Base-by-base conservation (phyloP, 1,140 invertebrate genomes). In the Ceratitis capitata region DNA sequence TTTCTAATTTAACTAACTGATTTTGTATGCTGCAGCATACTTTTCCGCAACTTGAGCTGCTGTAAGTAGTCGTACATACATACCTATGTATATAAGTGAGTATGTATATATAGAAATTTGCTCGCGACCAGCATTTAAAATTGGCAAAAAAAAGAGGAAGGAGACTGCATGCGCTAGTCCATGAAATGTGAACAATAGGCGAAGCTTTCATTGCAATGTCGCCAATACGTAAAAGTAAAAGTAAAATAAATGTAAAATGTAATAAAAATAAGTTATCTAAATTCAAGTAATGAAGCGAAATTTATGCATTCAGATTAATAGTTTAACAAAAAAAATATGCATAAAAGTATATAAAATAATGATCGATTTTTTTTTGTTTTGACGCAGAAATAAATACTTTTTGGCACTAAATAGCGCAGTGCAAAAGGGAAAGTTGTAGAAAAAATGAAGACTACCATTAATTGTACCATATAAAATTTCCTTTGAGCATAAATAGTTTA, bases 11-110 rank as follows among this genome's bases (percentile, higher is more conserved):
- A 32, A 32, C 29, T 69, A 69, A 35, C 32, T 69, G 61, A 35
- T 39, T 69, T 69, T 69, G 61, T 69, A 69, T 69, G 61, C 61
- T 69, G 61, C 61, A 61, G 58, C 58, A 61, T 61, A 32, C 58
- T 61, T 26, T 32, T 69, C 61, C 61, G 32, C 32, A 5, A 69
- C 16, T n/a, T 19, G 14, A 69, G 61, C 61, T 69, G 61, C 61
- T n/a, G 32, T n/a, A n/a, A n/a, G n/a, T n/a, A n/a, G n/a, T n/a
- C n/a, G n/a, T n/a, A n/a, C n/a, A n/a, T n/a, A n/a, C n/a, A n/a
- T n/a, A n/a, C n/a, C n/a, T n/a, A n/a, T n/a, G n/a, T n/a, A n/a
- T n/a, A n/a, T n/a, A n/a, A n/a, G n/a, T n/a, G n/a, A n/a, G n/a
- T n/a, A n/a, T n/a, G n/a, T 69, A 32, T 32, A 69, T 69, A 69